Evolutionary conservation across 2,888 invertebrate genomes (phyloP).

Genomic region (Agrilus cyanescens): DNA sequence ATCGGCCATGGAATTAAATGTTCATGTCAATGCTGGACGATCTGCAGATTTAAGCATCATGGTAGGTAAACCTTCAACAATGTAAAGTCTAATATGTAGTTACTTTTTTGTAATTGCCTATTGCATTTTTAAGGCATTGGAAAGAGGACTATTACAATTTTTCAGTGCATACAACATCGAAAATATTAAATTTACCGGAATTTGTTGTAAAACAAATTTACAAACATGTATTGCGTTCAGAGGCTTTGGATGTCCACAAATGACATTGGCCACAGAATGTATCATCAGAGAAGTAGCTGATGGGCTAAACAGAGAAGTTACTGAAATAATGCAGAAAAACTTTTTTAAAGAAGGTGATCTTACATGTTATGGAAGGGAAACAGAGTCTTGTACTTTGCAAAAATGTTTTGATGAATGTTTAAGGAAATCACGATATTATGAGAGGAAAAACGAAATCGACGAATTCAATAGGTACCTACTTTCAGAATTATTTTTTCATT

Average conservation of each 20-base stretch:
- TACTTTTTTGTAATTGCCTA: no score
- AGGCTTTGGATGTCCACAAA: conserved; percentile 86
- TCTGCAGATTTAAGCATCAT: conserved; percentile 69
- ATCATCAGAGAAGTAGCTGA: conserved; percentile 67
- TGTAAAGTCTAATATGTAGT: no score
- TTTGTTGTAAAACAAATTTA: conserved; percentile 76
- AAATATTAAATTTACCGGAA: conserved; percentile 56
- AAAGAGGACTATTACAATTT: conserved; percentile 72
- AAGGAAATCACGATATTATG: conserved; percentile 49
- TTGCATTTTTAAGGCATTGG: conserved; percentile 50
- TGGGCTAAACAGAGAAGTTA: conserved; percentile 49
- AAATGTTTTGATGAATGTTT: conserved; percentile 74
- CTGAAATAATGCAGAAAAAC: conserved; percentile 59
- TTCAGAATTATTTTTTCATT: conserved; percentile 1
- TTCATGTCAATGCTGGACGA: conserved; percentile 76
- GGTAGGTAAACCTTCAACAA: conserved; percentile 43
- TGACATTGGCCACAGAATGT: conserved; percentile 75
- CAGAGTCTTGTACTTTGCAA: conserved; percentile 59
- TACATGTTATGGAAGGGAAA: conserved; percentile 65
- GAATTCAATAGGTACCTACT: conserved; percentile 56
- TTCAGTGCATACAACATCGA: conserved; percentile 77
- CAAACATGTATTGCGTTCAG: conserved; percentile 90
- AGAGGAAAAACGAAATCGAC: conserved; percentile 46
- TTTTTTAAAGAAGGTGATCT: conserved; percentile 65
- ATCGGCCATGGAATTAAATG: conserved; percentile 55